Evolutionary conservation across 2,797 vertebrate genomes (phyloP), one percentile per base, ranked within the genome.

Genomic region (Ciconia nigra): DNA sequence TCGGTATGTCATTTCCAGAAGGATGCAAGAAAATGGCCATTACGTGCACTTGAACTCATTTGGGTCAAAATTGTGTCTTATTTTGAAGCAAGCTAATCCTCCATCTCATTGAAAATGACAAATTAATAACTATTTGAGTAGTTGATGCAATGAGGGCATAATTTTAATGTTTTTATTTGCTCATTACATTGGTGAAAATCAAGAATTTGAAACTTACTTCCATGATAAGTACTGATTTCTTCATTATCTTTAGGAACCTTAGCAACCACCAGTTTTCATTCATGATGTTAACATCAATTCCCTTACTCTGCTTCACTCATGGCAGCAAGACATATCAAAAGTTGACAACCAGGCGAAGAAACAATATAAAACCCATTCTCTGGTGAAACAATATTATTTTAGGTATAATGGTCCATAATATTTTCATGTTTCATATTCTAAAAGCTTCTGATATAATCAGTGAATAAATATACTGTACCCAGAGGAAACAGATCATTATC

Each of bases 401-500:
- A 93, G 83, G 41, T 93, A 96, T 95, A 97, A 93, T 74, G 28
- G 66, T 86, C 97, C 71, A 96, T 96, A 98, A 97, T 96, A 54
- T 77, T 93, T 96, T 97, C 58, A 96, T 76, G 96, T 97, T 96
- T 97, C 91, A 87, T 94, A 97, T 89, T 97, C 95, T 90, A 95
- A 97, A 97, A 97, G 87, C 84, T 95, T 67, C 81, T 97, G 67
- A 94, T 97, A 96, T 95, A 96, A 93, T 96, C 88, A 96, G 65
- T 96, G 96, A 97, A 98, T 97, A 98, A 98, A 97, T 97, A 97
- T 58, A 97, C 93, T 83, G 66, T 86, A 91, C 92, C 80, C 87
- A 96, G 82, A 98, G 96, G 98, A 98, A 97, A 97, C 79, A 95
- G 95, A 98, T 98, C 95, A 98, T 98, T 98, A 98, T 93, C 96